Conservation (phyloP, 23 tunicate species). For the Trididemnum nubilum region DNA sequence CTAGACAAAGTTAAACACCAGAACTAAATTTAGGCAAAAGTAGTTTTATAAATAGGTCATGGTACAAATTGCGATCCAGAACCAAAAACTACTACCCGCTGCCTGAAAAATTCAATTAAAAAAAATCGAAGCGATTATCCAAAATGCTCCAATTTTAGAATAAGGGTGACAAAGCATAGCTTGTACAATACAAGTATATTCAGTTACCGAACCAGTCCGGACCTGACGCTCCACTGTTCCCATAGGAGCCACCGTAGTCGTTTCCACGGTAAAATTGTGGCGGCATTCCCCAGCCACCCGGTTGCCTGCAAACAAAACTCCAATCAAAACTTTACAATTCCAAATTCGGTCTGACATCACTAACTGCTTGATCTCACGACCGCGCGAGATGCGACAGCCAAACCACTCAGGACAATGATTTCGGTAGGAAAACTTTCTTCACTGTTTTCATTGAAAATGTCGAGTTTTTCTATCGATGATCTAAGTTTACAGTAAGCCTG, state of each 20-base stretch:
- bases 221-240: constrained; percentile 52
- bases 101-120: neutral
- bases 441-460: no score
- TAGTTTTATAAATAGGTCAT: no score
- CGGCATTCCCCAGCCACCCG: constrained; percentile 61
- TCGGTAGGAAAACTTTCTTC: no score
- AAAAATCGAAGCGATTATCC: neutral
- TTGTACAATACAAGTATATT: neutral
- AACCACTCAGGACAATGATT: no score
- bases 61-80: no score
- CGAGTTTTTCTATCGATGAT: no score
- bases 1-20: no score
- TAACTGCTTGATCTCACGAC: neutral
- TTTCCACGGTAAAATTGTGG: constrained; percentile 78
- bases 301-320: neutral
- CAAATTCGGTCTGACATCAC: neutral
- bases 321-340: no score
- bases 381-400: neutral
- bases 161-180: neutral
- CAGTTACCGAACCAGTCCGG: constrained; percentile 98
- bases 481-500: no score
- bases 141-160: neutral
- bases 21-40: no score
- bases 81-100: no score
- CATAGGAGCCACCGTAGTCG: constrained; percentile 95